Base-by-base conservation (phyloP, 2,888 invertebrate species). In the Germaria angustata region DNA sequence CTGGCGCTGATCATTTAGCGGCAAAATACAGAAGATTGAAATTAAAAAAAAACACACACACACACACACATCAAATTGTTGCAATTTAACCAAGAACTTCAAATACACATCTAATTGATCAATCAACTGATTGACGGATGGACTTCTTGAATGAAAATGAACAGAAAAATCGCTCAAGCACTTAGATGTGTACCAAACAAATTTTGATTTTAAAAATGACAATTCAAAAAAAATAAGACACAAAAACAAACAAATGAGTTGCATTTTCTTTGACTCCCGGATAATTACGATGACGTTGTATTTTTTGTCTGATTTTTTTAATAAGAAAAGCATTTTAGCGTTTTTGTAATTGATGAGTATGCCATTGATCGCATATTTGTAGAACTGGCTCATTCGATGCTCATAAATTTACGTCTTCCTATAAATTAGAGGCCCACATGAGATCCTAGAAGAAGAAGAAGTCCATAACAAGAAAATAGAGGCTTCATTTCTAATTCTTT, bases 1-100 rank as follows among this genome's bases (percentile, higher is more conserved):
- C 41, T 68, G 66, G 49, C 68, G 66, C 36, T 59, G 68, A 76
- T 59, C 66, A 76, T 59, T 76, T 68, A 68, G 76, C 68, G 76
- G 76, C 66, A 76, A 59, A 49, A 22, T 17, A 59, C 59, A 76
- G 22, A 76, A 66, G 57, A 68, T 2, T 2, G 11, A 46, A 44
- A 32, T 3, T 9, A 49, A 59, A 46, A 72, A 41, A 3, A 66
- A 65, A n/a, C n/a, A n/a, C n/a, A n/a, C n/a, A n/a, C n/a, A n/a
- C n/a, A n/a, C n/a, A n/a, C n/a, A n/a, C n/a, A 36, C 46, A 57
- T 49, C 66, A 57, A 76, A 51, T 68, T 76, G 76, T 68, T 68
- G 76, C 76, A 76, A 76, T 76, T 66, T 41, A 51, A 76, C 28
- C 46, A 49, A 55, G 57, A 65, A 76, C 49, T 49, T 66, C 75